These are phyloP conservation scores for Ichneumon xanthorius DNA, from an alignment of 2,888 invertebrate species.

Conservation along the genomic window DNA sequence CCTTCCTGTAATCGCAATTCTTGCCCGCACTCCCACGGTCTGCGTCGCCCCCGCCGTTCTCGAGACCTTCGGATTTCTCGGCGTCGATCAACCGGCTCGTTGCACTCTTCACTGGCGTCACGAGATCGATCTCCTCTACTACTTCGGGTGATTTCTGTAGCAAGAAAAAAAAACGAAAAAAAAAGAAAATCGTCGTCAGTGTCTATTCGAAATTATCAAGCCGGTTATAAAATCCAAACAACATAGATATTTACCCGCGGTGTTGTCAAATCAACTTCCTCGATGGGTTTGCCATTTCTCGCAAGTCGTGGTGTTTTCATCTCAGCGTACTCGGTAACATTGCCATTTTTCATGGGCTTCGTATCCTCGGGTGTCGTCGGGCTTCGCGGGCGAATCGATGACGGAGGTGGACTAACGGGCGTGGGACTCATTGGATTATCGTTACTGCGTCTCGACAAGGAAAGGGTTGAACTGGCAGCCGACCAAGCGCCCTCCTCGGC, in stretches of 20 bases:
- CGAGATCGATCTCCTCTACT: conserved; percentile 73
- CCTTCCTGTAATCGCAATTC: conserved; percentile 42
- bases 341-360: conserved; percentile 25
- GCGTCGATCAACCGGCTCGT: conserved; percentile 68
- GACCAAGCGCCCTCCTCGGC: conserved; percentile 77
- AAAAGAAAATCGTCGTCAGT: neutral
- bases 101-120: conserved; percentile 71
- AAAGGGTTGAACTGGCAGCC: conserved; percentile 75
- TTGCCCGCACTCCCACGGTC: conserved; percentile 28
- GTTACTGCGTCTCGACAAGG: conserved; percentile 76
- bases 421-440: conserved; percentile 74
- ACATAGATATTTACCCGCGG: conserved; percentile 67
- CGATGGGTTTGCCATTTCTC: conserved; percentile 51
- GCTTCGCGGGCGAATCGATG: conserved; percentile 23
- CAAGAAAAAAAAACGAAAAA: conserved; percentile 8
- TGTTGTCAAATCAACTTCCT: conserved; percentile 73
- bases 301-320: conserved; percentile 61
- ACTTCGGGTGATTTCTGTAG: conserved; percentile 26
- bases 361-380: conserved; percentile 9
- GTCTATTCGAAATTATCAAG: neutral
- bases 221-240: neutral
- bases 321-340: conserved; percentile 71
- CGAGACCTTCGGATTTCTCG: conserved; percentile 64
- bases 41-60: conserved; percentile 66
- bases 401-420: conserved; percentile 78